Evolutionary conservation across 2,113 vertebrate species (phyloP), one percentile per base, ranked within the genome.

Genomic region (Dolichallabes microphthalmus): DNA sequence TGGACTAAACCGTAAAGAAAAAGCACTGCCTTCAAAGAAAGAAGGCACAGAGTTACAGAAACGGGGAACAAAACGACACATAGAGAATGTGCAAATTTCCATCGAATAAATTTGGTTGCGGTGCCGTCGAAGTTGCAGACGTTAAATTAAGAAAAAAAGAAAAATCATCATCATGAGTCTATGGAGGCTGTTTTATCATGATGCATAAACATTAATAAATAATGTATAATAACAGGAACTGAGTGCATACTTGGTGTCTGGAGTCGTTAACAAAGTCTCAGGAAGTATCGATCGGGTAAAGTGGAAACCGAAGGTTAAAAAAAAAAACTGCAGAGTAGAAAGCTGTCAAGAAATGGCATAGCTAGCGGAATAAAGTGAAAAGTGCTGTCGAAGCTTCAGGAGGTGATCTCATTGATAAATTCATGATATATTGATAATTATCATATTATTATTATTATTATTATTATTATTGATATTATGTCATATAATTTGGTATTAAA

Each of bases 361-460:
- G 76, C 57, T 79, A 15, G 76, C 76, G 60, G 55, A 73, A 55
- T 82, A 69, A 73, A 82, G 80, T 82, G 61, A 66, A 64, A 82
- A 83, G 68, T 83, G 82, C 68, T 58, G 10, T 30, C 1, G 20
- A 58, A 35, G 19, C 50, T 69, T 68, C 15, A 35, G n/a, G 64
- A 69, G 52, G n/a, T 55, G 52, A 55, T 50, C 52, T 57, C 2
- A 35, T 8, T 58, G 63, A 66, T 69, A 82, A 25, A 32, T 19
- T 13, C 9, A 14, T 39, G 20, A 76, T 27, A 52, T 50, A 76
- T 55, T 17, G 4, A 74, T 35, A 20, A 45, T 45, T 45, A 45
- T 45, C 7, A 25, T 61, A 7, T 61, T 7, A 19, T 3, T 20
- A 60, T n/a, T n/a, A n/a, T 60, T 19, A 3, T 2, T 39, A 45